Evolutionary conservation across 2,888 invertebrate genomes (phyloP), one percentile per base, ranked within the genome.

Genomic region (Phania funesta): DNA sequence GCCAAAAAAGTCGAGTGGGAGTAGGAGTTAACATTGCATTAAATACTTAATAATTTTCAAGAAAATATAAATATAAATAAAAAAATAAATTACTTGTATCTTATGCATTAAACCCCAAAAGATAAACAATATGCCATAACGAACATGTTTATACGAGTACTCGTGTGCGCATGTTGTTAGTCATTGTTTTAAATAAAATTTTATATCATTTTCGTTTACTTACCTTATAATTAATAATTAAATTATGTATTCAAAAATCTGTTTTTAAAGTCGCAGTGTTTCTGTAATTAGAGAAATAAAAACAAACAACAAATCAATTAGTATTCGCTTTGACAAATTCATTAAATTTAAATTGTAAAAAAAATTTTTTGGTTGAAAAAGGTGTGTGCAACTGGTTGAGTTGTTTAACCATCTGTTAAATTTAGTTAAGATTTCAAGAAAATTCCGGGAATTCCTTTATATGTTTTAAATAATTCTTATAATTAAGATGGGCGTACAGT

Each of bases 211-310:
- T 48, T 38, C 0, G 29, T 16, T 58, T 56, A 73, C 81, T 81
- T 48, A 81, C 81, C 81, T 73, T 81, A 81, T 73, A 68, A 81
- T 73, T 68, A 81, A 81, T 73, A 73, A 77, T 81, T 73, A 67
- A 62, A 58, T 75, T 52, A 48, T 65, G 3, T 54, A 38, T 44
- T 44, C 41, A 35, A 68, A 46, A 62, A 38, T 62, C 41, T 60
- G 58, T 18, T 54, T 67, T 29, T 16, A 54, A 73, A 76, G 46
- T 32, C 58, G 29, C 65, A 35, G 22, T 46, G 32, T 50, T 74
- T 62, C 81, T 81, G 81, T n/a, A 81, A 80, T 60, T 35, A 54
- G 52, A 75, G 24, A 41, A 50, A 67, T 16, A 29, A 67, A 76
- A 60, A 76, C 41, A 16, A n/a, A 46, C 65, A 67, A 67, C n/a